Percentiles rank a stretch among this genome's conserved stretches.
phyloP scores from a whole-genome alignment of 2,888 invertebrate species.

The Orthonevra nobilis region DNA sequence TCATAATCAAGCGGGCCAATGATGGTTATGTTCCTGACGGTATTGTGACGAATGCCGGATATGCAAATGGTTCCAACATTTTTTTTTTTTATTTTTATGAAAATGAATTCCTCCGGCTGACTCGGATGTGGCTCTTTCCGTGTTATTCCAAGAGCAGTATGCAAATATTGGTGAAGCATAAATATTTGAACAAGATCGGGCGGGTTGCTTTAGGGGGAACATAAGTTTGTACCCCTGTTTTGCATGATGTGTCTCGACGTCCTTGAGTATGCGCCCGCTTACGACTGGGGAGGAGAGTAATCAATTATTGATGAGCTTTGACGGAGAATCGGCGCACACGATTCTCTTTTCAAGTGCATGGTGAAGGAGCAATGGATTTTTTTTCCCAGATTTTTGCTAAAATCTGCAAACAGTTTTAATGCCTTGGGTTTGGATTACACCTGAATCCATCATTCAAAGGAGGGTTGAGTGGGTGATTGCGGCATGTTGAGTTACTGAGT shows the following conservation, averaged over 20 bases:
- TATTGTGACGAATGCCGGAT: constrained; percentile 19
- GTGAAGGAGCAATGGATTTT: background rate
- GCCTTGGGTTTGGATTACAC: too few relatives aligned
- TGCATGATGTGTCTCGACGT: constrained; percentile 3
- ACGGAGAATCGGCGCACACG: background rate
- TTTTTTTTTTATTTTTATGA: too few relatives aligned
- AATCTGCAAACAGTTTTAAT: too few relatives aligned
- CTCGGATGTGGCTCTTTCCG: background rate
- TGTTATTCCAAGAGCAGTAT: constrained; percentile 14
- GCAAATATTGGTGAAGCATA: constrained; percentile 35
- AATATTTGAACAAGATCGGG: constrained; percentile 15
- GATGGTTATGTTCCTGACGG: too few relatives aligned
- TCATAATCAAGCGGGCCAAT: constrained; percentile 22
- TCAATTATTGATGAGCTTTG: constrained; percentile 16
- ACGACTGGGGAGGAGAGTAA: background rate
- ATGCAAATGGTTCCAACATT: too few relatives aligned
- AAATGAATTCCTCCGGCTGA: background rate
- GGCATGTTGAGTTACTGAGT: too few relatives aligned
- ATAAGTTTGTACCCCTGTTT: too few relatives aligned
- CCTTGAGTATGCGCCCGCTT: constrained; percentile 2
- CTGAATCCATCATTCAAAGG: too few relatives aligned
- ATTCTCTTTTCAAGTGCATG: background rate
- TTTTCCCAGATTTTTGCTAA: too few relatives aligned
- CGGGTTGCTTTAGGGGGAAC: background rate
- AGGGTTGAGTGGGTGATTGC: too few relatives aligned